phyloP scores from a whole-genome alignment of 2,113 vertebrate genomes.

The Melanotaenia duboulayi region DNA sequence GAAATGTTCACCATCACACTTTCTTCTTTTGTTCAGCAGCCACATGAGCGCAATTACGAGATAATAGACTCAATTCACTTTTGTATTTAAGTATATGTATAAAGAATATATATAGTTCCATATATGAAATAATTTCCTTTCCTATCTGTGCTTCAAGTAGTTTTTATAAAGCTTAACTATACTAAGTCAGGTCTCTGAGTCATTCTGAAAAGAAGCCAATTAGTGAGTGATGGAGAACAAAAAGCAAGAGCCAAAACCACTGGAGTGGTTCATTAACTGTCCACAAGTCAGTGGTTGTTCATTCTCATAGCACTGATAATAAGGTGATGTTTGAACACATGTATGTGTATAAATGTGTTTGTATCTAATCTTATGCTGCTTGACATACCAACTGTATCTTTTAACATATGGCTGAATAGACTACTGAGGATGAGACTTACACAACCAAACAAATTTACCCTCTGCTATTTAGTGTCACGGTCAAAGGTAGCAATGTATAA shows the following conservation, averaged over 20 bases:
- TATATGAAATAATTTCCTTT: slow-evolving; percentile 11
- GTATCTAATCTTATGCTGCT: slow-evolving; percentile 30
- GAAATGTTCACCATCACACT: slow-evolving; percentile 6
- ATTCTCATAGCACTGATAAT: slow-evolving; percentile 36
- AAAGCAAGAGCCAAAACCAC: slow-evolving; percentile 39
- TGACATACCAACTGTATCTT: slow-evolving; percentile 28
- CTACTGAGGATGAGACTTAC: slow-evolving; percentile 25
- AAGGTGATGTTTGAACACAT: slow-evolving; percentile 23
- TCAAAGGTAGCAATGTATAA: slow-evolving; percentile 22
- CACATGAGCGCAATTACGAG: not conserved
- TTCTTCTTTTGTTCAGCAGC: not conserved
- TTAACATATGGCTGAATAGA: slow-evolving; percentile 21
- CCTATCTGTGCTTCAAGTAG: slow-evolving; percentile 13
- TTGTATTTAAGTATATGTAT: not conserved
- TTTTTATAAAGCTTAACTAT: slow-evolving; percentile 35
- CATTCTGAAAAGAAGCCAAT: slow-evolving; percentile 65
- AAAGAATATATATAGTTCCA: too few relatives aligned
- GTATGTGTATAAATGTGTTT: slow-evolving; percentile 21
- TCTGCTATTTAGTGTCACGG: slow-evolving; percentile 47
- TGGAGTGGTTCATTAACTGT: slow-evolving; percentile 59
- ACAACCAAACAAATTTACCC: slow-evolving; percentile 53
- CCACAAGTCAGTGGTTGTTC: slow-evolving; percentile 48
- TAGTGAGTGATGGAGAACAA: slow-evolving; percentile 61
- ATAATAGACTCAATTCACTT: not conserved
- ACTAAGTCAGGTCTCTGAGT: slow-evolving; percentile 30